phyloP scores from a whole-genome alignment of 2,888 invertebrate species.

The Operophtera brumata region DNA sequence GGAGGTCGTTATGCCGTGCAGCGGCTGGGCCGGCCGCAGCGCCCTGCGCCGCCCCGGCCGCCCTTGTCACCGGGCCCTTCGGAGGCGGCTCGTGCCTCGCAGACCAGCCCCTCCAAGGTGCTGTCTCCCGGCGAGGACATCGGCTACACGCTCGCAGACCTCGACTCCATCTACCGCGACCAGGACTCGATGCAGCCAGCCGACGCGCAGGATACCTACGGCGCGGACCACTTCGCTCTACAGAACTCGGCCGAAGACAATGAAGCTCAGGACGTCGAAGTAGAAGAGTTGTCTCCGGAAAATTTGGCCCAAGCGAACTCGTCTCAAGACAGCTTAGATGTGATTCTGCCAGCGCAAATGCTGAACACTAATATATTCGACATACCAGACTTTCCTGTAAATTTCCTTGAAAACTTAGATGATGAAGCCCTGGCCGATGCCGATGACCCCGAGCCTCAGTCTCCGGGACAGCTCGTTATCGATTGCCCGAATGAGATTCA shows the following conservation, averaged over 20 bases:
- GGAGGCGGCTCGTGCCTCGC: conserved; percentile 84
- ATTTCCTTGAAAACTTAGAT: conserved; percentile 32
- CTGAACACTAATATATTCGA: conserved; percentile 33
- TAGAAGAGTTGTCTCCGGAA: conserved; percentile 15
- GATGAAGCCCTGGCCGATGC: conserved; percentile 21
- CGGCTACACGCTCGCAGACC: conserved; percentile 55
- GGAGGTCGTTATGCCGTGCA: conserved; percentile 4
- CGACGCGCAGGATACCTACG: neutral
- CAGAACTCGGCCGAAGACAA: neutral
- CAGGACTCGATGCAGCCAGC: conserved; percentile 34
- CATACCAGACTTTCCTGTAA: conserved; percentile 32
- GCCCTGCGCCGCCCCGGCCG: conserved; percentile 37
- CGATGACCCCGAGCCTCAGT: conserved; percentile 2
- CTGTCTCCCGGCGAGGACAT: conserved; percentile 50
- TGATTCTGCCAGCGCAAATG: conserved; percentile 29
- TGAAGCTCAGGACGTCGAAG: conserved; percentile 6
- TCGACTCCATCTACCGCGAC: conserved; percentile 59
- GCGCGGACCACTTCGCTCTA: neutral
- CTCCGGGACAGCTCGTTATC: conserved; percentile 10
- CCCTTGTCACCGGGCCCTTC: conserved; percentile 9
- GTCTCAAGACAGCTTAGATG: conserved; percentile 17
- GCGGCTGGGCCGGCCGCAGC: neutral
- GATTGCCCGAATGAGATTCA: conserved; percentile 5
- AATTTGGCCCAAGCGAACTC: conserved; percentile 12
- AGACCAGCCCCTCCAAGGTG: conserved; percentile 83